phyloP scores from a whole-genome alignment of 2,113 vertebrate genomes.

The Ictalurus punctatus region DNA sequence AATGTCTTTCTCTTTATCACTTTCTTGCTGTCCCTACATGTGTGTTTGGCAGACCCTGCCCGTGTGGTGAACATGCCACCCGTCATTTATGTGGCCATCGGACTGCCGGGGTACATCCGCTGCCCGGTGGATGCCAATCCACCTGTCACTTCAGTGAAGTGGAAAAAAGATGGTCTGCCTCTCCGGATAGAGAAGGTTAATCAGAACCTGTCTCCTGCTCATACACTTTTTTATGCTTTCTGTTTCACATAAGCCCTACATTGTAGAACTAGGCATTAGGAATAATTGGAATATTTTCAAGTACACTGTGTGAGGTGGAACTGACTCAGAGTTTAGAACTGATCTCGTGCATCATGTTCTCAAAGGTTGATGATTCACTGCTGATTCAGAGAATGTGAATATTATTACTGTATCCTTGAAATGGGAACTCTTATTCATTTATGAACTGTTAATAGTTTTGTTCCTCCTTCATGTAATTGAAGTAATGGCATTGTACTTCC shows the following conservation, averaged over 20 bases:
- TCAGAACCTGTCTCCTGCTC: neutral
- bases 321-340: conserved; percentile 34
- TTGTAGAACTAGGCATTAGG: neutral
- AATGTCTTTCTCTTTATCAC: neutral
- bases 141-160: conserved; percentile 89
- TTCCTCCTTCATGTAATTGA: neutral
- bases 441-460: neutral
- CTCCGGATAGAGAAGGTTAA: conserved; percentile 92
- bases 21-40: neutral
- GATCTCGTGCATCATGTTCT: conserved; percentile 31
- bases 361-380: conserved; percentile 33
- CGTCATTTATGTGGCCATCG: conserved; percentile 91
- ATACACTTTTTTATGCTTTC: neutral
- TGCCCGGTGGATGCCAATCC: conserved; percentile 95
- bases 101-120: conserved; percentile 94
- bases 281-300: conserved; percentile 26
- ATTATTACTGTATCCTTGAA: neutral
- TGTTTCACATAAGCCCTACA: neutral
- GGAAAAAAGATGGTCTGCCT: conserved; percentile 95
- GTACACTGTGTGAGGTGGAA: neutral
- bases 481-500: neutral
- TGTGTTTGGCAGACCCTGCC: conserved; percentile 82
- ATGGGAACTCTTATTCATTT: neutral
- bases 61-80: conserved; percentile 97
- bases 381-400: conserved; percentile 17